Evolutionary conservation across 2,113 vertebrate genomes (phyloP), one percentile per base, ranked within the genome.

Genomic region (Festucalex cinctus): DNA sequence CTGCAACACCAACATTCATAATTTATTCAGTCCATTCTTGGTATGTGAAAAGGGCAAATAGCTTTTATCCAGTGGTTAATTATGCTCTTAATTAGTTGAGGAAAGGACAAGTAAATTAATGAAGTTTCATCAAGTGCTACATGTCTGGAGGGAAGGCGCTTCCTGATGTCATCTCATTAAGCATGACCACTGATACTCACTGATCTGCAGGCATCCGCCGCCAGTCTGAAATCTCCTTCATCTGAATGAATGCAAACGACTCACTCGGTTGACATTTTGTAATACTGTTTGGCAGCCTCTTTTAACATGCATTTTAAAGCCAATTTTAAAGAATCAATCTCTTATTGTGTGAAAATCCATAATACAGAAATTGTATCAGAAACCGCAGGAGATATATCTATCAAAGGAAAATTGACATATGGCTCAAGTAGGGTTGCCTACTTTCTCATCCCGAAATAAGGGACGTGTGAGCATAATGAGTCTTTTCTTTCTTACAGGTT

Each of bases 151-250:
- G 69, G 57, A 70, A 41, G 64, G 65, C 6, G 9, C 59, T 66
- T 68, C 57, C 75, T 73, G 63, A 69, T 78, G 64, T 80, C 51
- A 66, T 80, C 73, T 82, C 62, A 75, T 84, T 84, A 84, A 65
- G 48, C 1, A 6, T 60, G 54, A 70, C 82, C 69, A 63, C 71
- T 68, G 56, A 65, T 74, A 65, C 43, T 58, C 44, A 43, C 65
- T 79, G 63, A 79, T 69, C 44, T 67, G 49, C 68, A 20, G n/a
- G 57, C 14, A n/a, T 36, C 39, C 13, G 53, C 71, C 57, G 66
- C 56, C 66, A 68, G 13, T 68, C 39, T 10, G 32, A 59, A 46
- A 32, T 43, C 53, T 41, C 39, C 19, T 73, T 46, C 41, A 22
- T 73, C 70, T 69, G 66, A 72, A 59, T 36, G 26, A 66, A 76